phyloP scores from a whole-genome alignment of 92 coral and sea anemone species.

The Anthopleura xanthogrammica region DNA sequence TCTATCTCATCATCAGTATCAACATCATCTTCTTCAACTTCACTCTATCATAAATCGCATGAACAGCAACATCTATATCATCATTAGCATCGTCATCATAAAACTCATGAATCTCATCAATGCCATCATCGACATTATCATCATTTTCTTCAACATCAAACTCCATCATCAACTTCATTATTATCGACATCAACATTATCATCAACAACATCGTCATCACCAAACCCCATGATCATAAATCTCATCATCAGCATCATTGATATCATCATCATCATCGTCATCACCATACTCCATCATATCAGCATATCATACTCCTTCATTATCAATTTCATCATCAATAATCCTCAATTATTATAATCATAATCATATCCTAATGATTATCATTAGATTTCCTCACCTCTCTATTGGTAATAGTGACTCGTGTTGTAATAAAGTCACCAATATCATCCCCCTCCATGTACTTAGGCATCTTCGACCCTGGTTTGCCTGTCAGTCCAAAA shows the following conservation, averaged over 20 bases:
- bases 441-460: conserved; percentile 81
- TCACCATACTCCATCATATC: neutral
- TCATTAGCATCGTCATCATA: neutral
- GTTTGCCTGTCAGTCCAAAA: conserved; percentile 61
- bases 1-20: too few species aligned
- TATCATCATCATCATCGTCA: neutral
- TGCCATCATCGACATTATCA: neutral
- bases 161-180: neutral
- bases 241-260: neutral
- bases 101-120: neutral
- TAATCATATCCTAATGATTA: neutral
- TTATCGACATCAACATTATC: too few species aligned
- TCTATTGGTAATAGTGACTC: conserved; percentile 82
- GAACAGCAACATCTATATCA: neutral
- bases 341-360: too few species aligned
- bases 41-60: neutral
- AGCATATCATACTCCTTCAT: neutral
- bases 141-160: neutral
- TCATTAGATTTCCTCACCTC: conserved; percentile 23
- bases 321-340: too few species aligned
- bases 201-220: neutral
- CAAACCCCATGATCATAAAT: neutral
- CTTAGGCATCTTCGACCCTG: conserved; percentile 57
- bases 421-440: conserved; percentile 89
- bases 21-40: neutral